A percentile compares a stretch with the other conserved stretches of the same genome.
Evolutionary conservation across 2,113 vertebrate genomes (phyloP).

Genomic region (Cephalophus harveyi): DNA sequence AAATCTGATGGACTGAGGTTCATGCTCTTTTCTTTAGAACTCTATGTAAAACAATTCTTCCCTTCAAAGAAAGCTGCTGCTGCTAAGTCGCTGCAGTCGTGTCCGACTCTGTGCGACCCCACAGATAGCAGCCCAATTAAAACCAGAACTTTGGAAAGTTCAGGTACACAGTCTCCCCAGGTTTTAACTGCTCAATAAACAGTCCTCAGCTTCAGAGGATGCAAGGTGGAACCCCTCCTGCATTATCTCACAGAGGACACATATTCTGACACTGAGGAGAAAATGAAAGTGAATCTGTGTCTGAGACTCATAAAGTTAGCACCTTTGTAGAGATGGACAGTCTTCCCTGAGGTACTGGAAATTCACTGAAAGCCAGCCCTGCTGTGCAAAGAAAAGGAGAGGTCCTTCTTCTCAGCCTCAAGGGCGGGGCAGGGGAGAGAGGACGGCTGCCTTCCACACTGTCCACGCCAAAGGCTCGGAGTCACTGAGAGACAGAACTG

Average conservation of each 20-base stretch:
- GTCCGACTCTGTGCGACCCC: too few species aligned
- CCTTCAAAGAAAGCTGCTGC: neutral
- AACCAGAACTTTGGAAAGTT: neutral
- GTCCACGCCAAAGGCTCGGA: neutral
- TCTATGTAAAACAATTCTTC: neutral
- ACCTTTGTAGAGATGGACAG: neutral
- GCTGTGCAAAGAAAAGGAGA: neutral
- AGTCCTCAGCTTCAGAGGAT: neutral
- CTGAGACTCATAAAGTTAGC: conserved; percentile 47
- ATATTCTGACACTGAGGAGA: conserved; percentile 1
- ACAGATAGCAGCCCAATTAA: neutral
- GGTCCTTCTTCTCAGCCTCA: neutral
- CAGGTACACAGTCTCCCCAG: neutral
- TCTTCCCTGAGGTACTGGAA: neutral
- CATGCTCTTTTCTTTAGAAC: neutral
- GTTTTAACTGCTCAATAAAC: conserved; percentile 9
- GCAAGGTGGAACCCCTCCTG: neutral
- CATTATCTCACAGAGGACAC: neutral
- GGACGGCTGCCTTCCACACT: neutral
- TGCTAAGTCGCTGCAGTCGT: too few species aligned
- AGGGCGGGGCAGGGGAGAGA: neutral
- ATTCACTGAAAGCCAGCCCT: neutral
- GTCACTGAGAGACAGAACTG: neutral
- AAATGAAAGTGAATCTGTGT: conserved; percentile 4
- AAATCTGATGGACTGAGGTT: neutral